A percentile compares a stretch with the other conserved stretches of the same genome.
phyloP scores from a whole-genome alignment of 2,888 invertebrate species.

The Eurytoma adleriae region DNA sequence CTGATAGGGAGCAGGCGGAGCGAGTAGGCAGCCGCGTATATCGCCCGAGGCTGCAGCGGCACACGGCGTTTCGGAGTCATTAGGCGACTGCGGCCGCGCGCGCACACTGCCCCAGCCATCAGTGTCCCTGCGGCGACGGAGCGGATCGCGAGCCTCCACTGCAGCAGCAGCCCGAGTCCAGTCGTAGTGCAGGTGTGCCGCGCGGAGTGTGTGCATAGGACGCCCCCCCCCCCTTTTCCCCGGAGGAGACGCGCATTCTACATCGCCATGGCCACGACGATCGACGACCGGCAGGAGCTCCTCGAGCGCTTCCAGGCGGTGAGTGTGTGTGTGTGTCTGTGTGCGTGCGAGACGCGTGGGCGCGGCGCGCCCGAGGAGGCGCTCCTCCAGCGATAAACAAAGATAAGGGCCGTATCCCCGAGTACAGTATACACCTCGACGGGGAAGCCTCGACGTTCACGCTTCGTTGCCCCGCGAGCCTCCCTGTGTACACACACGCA shows the following conservation, averaged over 20 bases:
- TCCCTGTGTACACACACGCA: too few species aligned
- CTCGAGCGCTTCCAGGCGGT: constrained; percentile 73
- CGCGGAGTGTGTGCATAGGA: too few species aligned
- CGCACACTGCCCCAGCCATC: not conserved
- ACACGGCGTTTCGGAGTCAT: too few species aligned
- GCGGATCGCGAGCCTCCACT: not conserved
- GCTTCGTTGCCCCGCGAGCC: too few species aligned
- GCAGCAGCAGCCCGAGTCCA: not conserved
- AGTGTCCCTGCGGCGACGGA: not conserved
- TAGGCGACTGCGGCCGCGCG: too few species aligned
- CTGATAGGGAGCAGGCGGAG: too few species aligned
- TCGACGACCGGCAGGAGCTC: constrained; percentile 74
- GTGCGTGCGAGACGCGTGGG: not conserved
- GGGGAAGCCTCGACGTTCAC: too few species aligned
- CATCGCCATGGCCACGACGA: constrained; percentile 72
- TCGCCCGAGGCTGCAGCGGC: too few species aligned
- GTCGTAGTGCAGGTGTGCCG: not conserved
- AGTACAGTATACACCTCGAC: too few species aligned
- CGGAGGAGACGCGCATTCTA: not conserved
- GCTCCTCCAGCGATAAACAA: not conserved
- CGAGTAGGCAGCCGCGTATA: too few species aligned
- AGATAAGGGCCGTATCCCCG: not conserved
- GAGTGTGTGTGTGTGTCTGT: constrained; percentile 61
- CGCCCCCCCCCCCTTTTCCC: too few species aligned
- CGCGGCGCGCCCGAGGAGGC: not conserved